Percentiles rank a stretch among this genome's conserved stretches.
Conservation (phyloP, 2,797 vertebrate genomes). For the Australoheros facetus region DNA sequence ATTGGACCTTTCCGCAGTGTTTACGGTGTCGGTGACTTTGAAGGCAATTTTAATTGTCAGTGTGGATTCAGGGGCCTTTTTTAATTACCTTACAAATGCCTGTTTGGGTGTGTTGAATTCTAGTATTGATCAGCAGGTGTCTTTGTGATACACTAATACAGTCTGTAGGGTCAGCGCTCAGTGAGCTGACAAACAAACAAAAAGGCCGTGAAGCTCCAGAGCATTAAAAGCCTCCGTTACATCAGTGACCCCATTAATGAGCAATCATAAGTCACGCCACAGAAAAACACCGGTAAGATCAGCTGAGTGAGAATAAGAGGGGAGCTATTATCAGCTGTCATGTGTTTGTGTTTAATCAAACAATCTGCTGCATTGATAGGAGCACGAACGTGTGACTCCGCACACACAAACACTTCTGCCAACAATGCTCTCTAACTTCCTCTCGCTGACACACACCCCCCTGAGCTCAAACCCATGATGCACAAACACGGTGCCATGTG, state of each 20-base stretch:
- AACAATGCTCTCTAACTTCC: not conserved
- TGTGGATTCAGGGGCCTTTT: too few species aligned
- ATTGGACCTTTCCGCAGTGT: too few species aligned
- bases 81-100: too few species aligned
- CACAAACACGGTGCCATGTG: conserved; percentile 6
- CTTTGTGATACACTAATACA: not conserved
- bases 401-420: not conserved
- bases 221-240: conserved; percentile 7
- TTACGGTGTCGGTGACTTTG: too few species aligned
- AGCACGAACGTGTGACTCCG: not conserved
- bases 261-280: conserved; percentile 24
- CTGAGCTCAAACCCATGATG: conserved; percentile 50
- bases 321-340: conserved; percentile 19
- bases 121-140: not conserved
- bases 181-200: not conserved
- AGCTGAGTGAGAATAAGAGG: conserved; percentile 57
- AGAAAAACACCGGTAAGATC: conserved; percentile 15
- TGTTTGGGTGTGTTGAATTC: not conserved
- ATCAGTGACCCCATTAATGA: not conserved
- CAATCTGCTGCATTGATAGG: conserved; percentile 42
- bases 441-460: not conserved
- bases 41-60: too few species aligned
- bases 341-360: conserved; percentile 38
- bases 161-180: not conserved
- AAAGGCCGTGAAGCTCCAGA: not conserved